phyloP scores from a whole-genome alignment of 2,888 invertebrate species.

The Diachrysia chrysitis region DNA sequence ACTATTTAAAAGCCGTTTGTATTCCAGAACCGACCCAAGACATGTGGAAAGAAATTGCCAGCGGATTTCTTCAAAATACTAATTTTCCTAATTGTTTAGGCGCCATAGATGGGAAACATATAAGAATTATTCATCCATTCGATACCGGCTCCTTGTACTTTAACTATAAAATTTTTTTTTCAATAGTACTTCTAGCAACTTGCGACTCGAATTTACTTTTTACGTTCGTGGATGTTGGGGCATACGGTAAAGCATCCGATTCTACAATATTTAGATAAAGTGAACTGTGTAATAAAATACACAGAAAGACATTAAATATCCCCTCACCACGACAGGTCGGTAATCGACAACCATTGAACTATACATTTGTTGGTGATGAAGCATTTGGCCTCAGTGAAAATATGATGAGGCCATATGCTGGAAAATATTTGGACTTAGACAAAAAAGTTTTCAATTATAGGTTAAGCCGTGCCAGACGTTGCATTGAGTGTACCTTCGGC shows the following conservation, averaged over 20 bases:
- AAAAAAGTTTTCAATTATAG: slow-evolving; percentile 50
- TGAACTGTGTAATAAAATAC: slow-evolving; percentile 51
- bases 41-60: slow-evolving; percentile 53
- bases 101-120: slow-evolving; percentile 48
- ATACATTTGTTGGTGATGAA: slow-evolving; percentile 51
- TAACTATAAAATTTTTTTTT: slow-evolving; percentile 54
- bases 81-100: slow-evolving; percentile 53
- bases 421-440: slow-evolving; percentile 28
- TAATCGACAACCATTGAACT: slow-evolving; percentile 47
- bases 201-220: slow-evolving; percentile 58
- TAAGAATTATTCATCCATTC: slow-evolving; percentile 48
- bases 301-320: slow-evolving; percentile 49
- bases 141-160: slow-evolving; percentile 53
- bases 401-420: slow-evolving; percentile 51
- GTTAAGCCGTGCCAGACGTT: slow-evolving; percentile 15
- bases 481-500: slow-evolving; percentile 26
- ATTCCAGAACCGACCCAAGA: slow-evolving; percentile 52
- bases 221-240: slow-evolving; percentile 44
- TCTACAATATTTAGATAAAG: slow-evolving; percentile 54
- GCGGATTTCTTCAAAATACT: slow-evolving; percentile 48
- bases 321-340: slow-evolving; percentile 49
- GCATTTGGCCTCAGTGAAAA: slow-evolving; percentile 48
- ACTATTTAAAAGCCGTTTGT: slow-evolving; percentile 49
- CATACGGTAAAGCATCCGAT: slow-evolving; percentile 39
- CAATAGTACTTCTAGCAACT: slow-evolving; percentile 52